Percentiles rank a stretch among this genome's conserved stretches.
Conservation (phyloP, 1,140 invertebrate species). For the Calliopsis andreniformis region DNA sequence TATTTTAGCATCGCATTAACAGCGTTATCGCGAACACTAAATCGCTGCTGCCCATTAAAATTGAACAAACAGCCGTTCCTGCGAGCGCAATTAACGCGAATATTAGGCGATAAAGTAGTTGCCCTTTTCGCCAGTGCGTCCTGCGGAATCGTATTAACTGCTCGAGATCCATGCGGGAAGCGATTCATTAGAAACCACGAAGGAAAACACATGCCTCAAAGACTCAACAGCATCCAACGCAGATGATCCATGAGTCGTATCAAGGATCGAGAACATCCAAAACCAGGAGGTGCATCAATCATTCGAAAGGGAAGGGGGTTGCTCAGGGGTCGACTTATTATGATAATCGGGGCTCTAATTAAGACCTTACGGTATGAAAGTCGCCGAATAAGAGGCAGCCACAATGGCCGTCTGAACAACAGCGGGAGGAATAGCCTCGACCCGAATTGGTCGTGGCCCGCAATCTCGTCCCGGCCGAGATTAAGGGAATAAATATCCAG, state of each 20-base stretch:
- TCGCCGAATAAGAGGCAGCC: conserved; percentile 30
- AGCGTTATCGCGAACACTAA: conserved; percentile 13
- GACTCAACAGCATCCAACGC: background rate
- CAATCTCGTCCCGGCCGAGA: conserved; percentile 73
- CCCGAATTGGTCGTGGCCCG: conserved; percentile 67
- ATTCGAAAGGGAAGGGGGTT: background rate
- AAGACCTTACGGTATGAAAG: conserved; percentile 53
- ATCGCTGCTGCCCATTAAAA: conserved; percentile 26
- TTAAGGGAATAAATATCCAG: conserved; percentile 80
- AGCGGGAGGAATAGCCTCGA: conserved; percentile 54
- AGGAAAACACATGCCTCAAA: too few species aligned
- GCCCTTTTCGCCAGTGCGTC: background rate
- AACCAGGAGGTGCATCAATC: conserved; percentile 43
- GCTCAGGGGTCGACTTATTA: conserved; percentile 35
- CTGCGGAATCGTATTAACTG: background rate
- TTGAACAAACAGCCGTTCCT: conserved; percentile 8
- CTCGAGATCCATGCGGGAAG: too few species aligned
- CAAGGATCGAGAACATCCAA: conserved; percentile 32
- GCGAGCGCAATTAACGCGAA: conserved; percentile 3
- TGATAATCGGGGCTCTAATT: conserved; percentile 60
- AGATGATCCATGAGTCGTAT: background rate
- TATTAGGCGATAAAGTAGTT: conserved; percentile 10
- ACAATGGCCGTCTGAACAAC: conserved; percentile 27
- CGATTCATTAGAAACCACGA: background rate
- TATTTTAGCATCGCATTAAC: conserved; percentile 4